Conservation (phyloP, 2,113 vertebrate species). For the Scortum barcoo region DNA sequence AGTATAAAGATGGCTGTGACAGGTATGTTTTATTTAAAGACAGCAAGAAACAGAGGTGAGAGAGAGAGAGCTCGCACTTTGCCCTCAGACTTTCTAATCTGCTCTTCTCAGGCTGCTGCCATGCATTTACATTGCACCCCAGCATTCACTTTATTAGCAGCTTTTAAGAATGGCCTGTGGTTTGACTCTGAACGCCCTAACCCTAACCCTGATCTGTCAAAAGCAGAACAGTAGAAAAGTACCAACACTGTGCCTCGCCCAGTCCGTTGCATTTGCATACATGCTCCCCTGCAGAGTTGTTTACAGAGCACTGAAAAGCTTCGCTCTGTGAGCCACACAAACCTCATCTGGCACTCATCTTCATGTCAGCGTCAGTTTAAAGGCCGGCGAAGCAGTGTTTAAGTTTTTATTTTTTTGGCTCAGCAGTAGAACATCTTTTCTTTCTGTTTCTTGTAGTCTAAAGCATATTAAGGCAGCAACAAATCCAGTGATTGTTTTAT, state of each 20-base stretch:
- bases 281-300: conserved; percentile 18
- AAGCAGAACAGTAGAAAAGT: conserved; percentile 34
- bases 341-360: background rate
- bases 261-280: conserved; percentile 17
- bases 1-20: conserved; percentile 27
- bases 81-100: conserved; percentile 9
- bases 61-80: conserved; percentile 19
- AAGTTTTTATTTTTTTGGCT: no score
- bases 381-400: background rate
- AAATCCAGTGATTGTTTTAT: background rate
- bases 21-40: conserved; percentile 44
- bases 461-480: background rate
- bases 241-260: background rate
- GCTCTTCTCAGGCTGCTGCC: conserved; percentile 36
- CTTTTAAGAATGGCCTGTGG: conserved; percentile 37
- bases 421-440: background rate
- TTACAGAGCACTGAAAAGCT: conserved; percentile 13
- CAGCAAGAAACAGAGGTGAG: conserved; percentile 39
- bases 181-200: conserved; percentile 48
- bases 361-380: background rate
- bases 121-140: conserved; percentile 13
- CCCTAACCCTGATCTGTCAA: conserved; percentile 45
- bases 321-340: background rate
- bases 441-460: background rate
- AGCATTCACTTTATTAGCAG: conserved; percentile 35